phyloP scores from a whole-genome alignment of 1,140 invertebrate species.

The Drosophila miranda region DNA sequence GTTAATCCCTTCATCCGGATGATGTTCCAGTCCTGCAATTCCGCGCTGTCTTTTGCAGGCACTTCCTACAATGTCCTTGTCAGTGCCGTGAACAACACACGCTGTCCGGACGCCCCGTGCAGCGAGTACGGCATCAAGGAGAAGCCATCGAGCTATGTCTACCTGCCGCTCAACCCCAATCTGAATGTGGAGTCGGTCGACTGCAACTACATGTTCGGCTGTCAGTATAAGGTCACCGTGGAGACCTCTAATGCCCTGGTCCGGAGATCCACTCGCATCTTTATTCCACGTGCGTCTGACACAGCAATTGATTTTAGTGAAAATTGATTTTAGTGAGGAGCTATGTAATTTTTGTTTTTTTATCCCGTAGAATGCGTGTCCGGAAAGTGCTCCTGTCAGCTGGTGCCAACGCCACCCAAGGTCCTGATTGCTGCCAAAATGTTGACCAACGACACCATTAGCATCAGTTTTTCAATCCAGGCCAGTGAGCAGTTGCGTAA shows the following conservation, averaged over 20 bases:
- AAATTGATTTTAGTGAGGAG: no score
- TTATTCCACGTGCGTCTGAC: constrained; percentile 57
- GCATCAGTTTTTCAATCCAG: constrained; percentile 52
- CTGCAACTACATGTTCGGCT: constrained; percentile 76
- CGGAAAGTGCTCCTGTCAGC: constrained; percentile 63
- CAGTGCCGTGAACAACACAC: constrained; percentile 63
- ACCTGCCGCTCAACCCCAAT: constrained; percentile 63
- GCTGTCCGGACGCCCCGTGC: constrained; percentile 67
- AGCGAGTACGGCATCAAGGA: constrained; percentile 68
- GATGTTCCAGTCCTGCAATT: no score
- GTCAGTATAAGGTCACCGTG: constrained; percentile 69
- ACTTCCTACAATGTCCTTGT: constrained; percentile 74
- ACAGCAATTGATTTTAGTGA: no score
- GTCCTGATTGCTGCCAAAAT: constrained; percentile 54
- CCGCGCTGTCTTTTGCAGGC: constrained; percentile 22
- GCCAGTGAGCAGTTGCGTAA: constrained; percentile 55
- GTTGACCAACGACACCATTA: constrained; percentile 63
- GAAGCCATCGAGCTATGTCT: constrained; percentile 44
- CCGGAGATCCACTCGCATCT: constrained; percentile 41
- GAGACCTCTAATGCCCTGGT: constrained; percentile 67
- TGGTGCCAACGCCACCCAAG: constrained; percentile 44
- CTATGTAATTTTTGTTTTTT: not conserved
- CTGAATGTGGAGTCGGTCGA: constrained; percentile 62
- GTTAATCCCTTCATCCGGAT: no score
- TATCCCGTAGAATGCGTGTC: constrained; percentile 56